A percentile compares a stretch with the other conserved stretches of the same genome.
Conservation (phyloP, 53 echinoderm and acorn worm species). For the Astropecten irregularis region DNA sequence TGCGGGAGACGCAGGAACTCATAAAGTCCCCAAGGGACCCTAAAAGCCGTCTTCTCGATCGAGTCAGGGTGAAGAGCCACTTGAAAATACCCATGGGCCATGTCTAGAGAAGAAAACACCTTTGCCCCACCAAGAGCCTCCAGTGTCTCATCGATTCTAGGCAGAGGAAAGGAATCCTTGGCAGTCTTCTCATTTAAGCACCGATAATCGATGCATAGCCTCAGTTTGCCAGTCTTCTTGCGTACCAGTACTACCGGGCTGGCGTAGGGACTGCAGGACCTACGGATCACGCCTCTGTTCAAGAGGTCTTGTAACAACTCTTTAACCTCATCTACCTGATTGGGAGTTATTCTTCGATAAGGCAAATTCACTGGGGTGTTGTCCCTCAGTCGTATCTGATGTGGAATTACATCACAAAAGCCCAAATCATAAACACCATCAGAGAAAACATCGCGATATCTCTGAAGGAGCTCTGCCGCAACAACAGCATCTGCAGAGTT, state of each 20-base stretch:
- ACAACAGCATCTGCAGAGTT: background rate
- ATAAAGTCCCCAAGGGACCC: constrained; percentile 75
- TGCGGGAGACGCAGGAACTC: constrained; percentile 69
- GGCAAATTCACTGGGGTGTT: constrained; percentile 40
- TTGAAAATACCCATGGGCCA: constrained; percentile 33
- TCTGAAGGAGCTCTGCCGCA: constrained; percentile 16
- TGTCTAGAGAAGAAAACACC: constrained; percentile 28
- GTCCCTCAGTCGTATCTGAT: constrained; percentile 49
- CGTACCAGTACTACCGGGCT: constrained; percentile 2
- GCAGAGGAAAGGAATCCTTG: constrained; percentile 58
- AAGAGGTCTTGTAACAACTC: constrained; percentile 68
- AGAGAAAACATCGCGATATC: constrained; percentile 56
- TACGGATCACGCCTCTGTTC: constrained; percentile 40
- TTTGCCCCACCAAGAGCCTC: constrained; percentile 41
- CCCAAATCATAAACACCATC: constrained; percentile 45
- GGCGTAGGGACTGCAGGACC: constrained; percentile 44
- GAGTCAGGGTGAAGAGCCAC: constrained; percentile 5
- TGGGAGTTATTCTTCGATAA: constrained; percentile 63
- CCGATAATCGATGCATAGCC: constrained; percentile 17
- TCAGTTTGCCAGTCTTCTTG: constrained; percentile 37
- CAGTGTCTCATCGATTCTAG: constrained; percentile 38
- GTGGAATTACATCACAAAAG: constrained; percentile 30
- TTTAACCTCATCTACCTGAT: constrained; percentile 65
- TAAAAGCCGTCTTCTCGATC: constrained; percentile 64
- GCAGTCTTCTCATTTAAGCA: constrained; percentile 48